phyloP scores from a whole-genome alignment of 2,113 vertebrate genomes.

The Myotis yumanensis region DNA sequence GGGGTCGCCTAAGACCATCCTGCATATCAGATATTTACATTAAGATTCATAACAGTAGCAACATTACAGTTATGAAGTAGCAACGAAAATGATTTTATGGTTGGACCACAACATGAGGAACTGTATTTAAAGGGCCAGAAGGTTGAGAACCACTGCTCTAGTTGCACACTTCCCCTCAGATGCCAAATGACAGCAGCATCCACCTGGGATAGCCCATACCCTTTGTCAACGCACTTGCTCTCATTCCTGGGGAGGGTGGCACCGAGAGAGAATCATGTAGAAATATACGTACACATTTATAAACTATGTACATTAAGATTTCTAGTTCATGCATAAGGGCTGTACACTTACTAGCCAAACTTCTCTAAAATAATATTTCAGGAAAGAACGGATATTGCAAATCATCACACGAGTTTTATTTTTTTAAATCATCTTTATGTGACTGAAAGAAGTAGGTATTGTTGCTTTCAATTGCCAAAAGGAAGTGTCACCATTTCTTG shows the following conservation, averaged over 20 bases:
- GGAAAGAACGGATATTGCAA: not conserved
- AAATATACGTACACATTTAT: not conserved
- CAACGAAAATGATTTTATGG: too few relatives aligned
- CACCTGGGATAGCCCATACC: not conserved
- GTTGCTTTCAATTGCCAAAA: not conserved
- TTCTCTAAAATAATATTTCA: slow-evolving; percentile 6
- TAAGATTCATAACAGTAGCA: too few relatives aligned
- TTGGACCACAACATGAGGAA: too few relatives aligned
- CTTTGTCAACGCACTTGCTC: not conserved
- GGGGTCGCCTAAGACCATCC: too few relatives aligned
- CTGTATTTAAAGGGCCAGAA: too few relatives aligned
- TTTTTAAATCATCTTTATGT: not conserved
- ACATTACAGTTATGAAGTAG: too few relatives aligned
- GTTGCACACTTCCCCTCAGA: accelerated
- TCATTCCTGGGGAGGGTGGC: not conserved
- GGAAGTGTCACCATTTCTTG: not conserved
- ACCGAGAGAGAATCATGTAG: not conserved
- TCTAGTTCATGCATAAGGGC: not conserved
- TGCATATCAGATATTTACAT: too few relatives aligned
- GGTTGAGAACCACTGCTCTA: too few relatives aligned
- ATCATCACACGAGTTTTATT: not conserved
- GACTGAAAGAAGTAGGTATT: not conserved
- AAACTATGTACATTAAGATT: not conserved
- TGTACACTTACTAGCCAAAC: not conserved
- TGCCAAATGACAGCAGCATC: not conserved